phyloP scores from a whole-genome alignment of 1,140 invertebrate species.

The Akabosia matsudoensis region DNA sequence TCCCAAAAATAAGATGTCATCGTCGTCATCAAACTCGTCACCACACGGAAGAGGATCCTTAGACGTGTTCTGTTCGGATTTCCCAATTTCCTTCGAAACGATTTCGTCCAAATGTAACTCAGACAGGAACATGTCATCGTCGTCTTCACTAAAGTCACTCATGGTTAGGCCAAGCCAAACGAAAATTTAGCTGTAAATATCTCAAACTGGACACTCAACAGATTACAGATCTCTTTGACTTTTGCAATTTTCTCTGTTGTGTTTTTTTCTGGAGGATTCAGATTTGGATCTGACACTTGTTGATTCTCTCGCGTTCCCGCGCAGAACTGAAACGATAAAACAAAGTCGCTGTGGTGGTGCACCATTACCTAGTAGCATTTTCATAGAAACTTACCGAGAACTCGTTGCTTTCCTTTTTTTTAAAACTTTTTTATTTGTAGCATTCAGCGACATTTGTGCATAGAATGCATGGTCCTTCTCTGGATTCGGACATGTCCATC shows the following conservation, averaged over 20 bases:
- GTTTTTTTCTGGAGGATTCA: no score
- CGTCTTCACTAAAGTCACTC: neutral
- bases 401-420: neutral
- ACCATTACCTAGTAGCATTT: neutral
- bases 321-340: neutral
- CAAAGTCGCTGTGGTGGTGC: neutral
- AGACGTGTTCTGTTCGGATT: no score
- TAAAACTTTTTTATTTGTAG: neutral
- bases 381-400: neutral
- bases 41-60: no score
- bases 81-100: no score
- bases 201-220: neutral
- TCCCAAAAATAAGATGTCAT: no score
- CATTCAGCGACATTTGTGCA: neutral
- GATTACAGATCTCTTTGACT: neutral
- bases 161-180: neutral
- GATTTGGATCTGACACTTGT: neutral
- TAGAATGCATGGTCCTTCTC: neutral
- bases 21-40: no score
- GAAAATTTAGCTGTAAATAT: no score
- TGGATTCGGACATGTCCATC: no score
- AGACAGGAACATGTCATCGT: neutral
- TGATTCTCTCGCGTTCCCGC: neutral
- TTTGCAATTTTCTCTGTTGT: neutral
- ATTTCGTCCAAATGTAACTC: neutral